Evolutionary conservation across 2,888 invertebrate genomes (phyloP).

Genomic region (Andrena trimmerana): DNA sequence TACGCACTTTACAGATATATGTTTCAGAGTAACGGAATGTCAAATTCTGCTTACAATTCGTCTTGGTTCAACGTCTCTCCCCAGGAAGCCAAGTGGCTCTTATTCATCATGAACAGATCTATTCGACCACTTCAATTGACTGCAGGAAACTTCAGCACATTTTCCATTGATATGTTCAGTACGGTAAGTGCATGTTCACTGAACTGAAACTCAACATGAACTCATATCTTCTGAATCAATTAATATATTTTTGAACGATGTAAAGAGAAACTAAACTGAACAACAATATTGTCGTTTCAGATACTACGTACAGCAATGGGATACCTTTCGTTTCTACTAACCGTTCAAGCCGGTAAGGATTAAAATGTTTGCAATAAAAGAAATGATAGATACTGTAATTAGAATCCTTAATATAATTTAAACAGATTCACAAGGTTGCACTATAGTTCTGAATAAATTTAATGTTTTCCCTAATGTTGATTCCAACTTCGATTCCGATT

Average conservation of each 20-base stretch:
- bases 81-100: conserved; percentile 60
- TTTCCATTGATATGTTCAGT: too few species aligned
- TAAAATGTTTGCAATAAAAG: not conserved
- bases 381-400: not conserved
- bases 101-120: conserved; percentile 66
- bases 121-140: conserved; percentile 70
- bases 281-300: conserved; percentile 36
- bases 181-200: too few species aligned
- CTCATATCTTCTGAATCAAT: not conserved
- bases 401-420: not conserved
- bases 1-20: not conserved
- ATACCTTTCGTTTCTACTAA: conserved; percentile 68
- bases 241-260: too few species aligned
- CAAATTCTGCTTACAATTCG: conserved; percentile 67
- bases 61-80: conserved; percentile 71
- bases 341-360: conserved; percentile 40
- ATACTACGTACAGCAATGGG: conserved; percentile 65
- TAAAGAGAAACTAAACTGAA: not conserved
- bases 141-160: conserved; percentile 58
- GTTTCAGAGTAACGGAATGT: conserved; percentile 68
- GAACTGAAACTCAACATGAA: not conserved
- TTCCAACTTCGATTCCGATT: too few species aligned
- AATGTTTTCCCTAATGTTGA: not conserved
- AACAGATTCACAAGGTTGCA: too few species aligned
- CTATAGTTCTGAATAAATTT: too few species aligned